Conservation (phyloP, 92 coral and sea anemone species). For the Palythoa grandiflora region DNA sequence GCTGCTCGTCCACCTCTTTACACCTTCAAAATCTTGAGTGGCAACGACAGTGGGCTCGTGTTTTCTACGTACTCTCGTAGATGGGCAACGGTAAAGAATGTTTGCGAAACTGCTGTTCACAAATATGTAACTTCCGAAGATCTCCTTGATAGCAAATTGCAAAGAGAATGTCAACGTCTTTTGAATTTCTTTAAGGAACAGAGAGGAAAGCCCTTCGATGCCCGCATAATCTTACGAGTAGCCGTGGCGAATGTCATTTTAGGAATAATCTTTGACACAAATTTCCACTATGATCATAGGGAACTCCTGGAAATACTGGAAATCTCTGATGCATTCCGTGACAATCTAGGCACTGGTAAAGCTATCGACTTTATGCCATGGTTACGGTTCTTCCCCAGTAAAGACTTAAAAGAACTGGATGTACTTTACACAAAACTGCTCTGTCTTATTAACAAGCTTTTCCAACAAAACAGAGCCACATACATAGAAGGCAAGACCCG, state of each 20-base stretch:
- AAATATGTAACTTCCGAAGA: slow-evolving; percentile 35
- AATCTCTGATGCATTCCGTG: slow-evolving; percentile 57
- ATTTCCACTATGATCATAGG: slow-evolving; percentile 49
- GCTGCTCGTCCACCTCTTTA: slow-evolving; percentile 65
- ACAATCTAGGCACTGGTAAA: slow-evolving; percentile 58
- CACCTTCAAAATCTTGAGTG: slow-evolving; percentile 63
- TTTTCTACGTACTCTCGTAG: slow-evolving; percentile 47
- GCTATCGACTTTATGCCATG: slow-evolving; percentile 60
- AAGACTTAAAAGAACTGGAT: slow-evolving; percentile 9
- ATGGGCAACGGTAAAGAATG: slow-evolving; percentile 44
- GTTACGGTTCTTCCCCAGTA: slow-evolving; percentile 52
- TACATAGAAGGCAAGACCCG: slow-evolving; percentile 27
- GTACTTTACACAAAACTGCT: neutral
- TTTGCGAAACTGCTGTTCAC: slow-evolving; percentile 17
- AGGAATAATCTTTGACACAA: slow-evolving; percentile 54
- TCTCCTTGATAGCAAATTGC: slow-evolving; percentile 48
- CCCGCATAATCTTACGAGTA: slow-evolving; percentile 47
- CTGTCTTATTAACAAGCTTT: slow-evolving; percentile 10
- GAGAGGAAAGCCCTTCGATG: slow-evolving; percentile 53
- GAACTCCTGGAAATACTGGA: slow-evolving; percentile 53
- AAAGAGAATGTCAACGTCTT: slow-evolving; percentile 50
- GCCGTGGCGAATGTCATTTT: slow-evolving; percentile 59
- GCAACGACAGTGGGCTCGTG: slow-evolving; percentile 47
- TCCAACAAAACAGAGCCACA: slow-evolving; percentile 7
- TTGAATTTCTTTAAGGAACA: slow-evolving; percentile 46